Evolutionary conservation across 2,888 invertebrate genomes (phyloP).

Genomic region (Caenorhabditis sp.): DNA sequence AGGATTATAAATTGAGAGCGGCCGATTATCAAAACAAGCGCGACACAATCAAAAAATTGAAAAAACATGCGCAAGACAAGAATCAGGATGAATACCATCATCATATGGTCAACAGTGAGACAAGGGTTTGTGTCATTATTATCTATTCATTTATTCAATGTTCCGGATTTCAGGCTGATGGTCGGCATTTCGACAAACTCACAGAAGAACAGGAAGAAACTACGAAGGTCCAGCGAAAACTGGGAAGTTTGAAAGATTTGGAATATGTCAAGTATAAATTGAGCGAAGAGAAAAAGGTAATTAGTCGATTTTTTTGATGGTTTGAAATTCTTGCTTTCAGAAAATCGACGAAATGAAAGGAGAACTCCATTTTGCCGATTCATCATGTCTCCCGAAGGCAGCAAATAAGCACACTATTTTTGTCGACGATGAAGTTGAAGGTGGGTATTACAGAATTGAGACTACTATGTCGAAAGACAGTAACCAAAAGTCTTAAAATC

Average conservation of each 20-base stretch:
- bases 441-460: too few species aligned
- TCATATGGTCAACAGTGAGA: constrained; percentile 90
- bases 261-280: constrained; percentile 85
- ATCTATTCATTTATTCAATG: background rate
- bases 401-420: constrained; percentile 62
- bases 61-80: constrained; percentile 85
- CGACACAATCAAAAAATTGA: constrained; percentile 82
- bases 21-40: constrained; percentile 77
- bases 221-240: constrained; percentile 81
- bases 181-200: constrained; percentile 53
- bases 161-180: constrained; percentile 34
- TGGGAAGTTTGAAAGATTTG: constrained; percentile 89
- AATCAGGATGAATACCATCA: constrained; percentile 99
- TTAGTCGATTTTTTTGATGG: too few species aligned
- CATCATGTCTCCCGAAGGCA: constrained; percentile 17
- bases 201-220: constrained; percentile 75
- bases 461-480: too few species aligned
- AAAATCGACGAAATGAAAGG: constrained; percentile 66
- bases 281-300: constrained; percentile 63
- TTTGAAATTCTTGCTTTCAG: constrained; percentile 31
- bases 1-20: constrained; percentile 70
- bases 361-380: constrained; percentile 60
- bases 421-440: constrained; percentile 62
- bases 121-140: constrained; percentile 72
- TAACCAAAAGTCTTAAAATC: too few species aligned